Evolutionary conservation across 1,140 invertebrate genomes (phyloP).

Genomic region (Agraylea sexmaculata): DNA sequence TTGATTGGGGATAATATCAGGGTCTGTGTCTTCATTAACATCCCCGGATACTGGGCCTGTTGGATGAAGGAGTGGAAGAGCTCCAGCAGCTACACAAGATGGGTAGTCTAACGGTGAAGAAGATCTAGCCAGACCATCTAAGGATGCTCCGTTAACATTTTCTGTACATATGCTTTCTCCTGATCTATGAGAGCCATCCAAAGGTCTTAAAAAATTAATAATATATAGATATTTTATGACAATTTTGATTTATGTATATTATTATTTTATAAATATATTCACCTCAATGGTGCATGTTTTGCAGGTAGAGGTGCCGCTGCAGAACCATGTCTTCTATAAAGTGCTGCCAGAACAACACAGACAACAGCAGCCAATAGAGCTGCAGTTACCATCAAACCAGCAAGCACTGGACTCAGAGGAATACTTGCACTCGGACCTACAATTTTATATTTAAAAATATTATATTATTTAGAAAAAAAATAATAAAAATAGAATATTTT

Average conservation of each 20-base stretch:
- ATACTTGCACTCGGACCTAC: constrained; percentile 38
- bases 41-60: constrained; percentile 23
- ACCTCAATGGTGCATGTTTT: constrained; percentile 51
- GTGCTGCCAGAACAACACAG: constrained; percentile 55
- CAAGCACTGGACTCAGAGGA: constrained; percentile 57
- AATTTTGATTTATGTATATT: no score
- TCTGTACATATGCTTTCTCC: constrained; percentile 34
- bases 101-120: constrained; percentile 22
- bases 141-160: constrained; percentile 24
- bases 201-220: constrained; percentile 10
- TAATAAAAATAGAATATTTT: not conserved
- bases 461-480: constrained; percentile 2
- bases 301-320: constrained; percentile 41
- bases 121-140: constrained; percentile 19
- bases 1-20: constrained; percentile 74
- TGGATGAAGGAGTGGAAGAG: constrained; percentile 26
- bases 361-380: constrained; percentile 56
- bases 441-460: constrained; percentile 10
- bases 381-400: constrained; percentile 57
- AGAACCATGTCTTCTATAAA: constrained; percentile 48
- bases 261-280: constrained; percentile 20
- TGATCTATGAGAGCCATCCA: constrained; percentile 23
- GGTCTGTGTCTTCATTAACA: constrained; percentile 54
- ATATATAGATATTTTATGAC: not conserved
- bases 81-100: constrained; percentile 18